Percentiles rank a stretch among this genome's conserved stretches.
These are phyloP conservation scores for Scaptomyza pallida DNA, from an alignment of 1,140 invertebrate genomes.

Conservation along the genomic window DNA sequence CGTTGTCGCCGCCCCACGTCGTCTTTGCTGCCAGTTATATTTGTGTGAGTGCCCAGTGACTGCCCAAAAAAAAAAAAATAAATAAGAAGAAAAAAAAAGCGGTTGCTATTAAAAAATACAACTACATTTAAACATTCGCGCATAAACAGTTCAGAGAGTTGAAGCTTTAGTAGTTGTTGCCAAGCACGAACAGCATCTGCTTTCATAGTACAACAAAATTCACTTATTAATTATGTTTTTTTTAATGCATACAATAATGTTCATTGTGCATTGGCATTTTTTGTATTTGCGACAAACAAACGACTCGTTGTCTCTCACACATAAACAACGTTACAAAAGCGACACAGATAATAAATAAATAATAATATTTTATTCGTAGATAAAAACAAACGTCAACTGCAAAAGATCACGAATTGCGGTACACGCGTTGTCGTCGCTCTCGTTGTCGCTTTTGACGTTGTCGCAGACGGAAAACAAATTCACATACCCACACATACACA, in stretches of 20 bases:
- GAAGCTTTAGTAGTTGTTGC: constrained; percentile 41
- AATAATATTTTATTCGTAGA: constrained; percentile 47
- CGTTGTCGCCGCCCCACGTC: constrained; percentile 61
- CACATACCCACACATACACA: constrained; percentile 29
- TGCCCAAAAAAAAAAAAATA: constrained; percentile 33
- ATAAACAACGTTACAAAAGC: constrained; percentile 35
- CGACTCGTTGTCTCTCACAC: constrained; percentile 31
- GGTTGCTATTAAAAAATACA: constrained; percentile 65
- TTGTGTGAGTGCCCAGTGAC: constrained; percentile 46
- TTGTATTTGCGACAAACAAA: constrained; percentile 22
- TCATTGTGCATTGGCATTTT: constrained; percentile 7
- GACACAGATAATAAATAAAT: constrained; percentile 51
- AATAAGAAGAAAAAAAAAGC: constrained; percentile 32
- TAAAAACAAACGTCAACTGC: constrained; percentile 66
- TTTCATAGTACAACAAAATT: constrained; percentile 20
- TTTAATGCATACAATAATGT: constrained; percentile 3
- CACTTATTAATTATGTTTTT: constrained; percentile 32
- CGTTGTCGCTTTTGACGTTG: constrained; percentile 50
- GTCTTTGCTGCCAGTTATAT: constrained; percentile 34
- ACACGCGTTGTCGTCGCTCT: constrained; percentile 36
- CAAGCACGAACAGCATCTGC: constrained; percentile 29
- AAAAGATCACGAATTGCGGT: constrained; percentile 74
- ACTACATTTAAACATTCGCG: constrained; percentile 31
- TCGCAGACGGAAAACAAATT: constrained; percentile 68
- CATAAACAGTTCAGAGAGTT: constrained; percentile 38